These are phyloP conservation scores for Nansenia antarctica DNA, from an alignment of 2,113 vertebrate genomes.

Conservation along the genomic window DNA sequence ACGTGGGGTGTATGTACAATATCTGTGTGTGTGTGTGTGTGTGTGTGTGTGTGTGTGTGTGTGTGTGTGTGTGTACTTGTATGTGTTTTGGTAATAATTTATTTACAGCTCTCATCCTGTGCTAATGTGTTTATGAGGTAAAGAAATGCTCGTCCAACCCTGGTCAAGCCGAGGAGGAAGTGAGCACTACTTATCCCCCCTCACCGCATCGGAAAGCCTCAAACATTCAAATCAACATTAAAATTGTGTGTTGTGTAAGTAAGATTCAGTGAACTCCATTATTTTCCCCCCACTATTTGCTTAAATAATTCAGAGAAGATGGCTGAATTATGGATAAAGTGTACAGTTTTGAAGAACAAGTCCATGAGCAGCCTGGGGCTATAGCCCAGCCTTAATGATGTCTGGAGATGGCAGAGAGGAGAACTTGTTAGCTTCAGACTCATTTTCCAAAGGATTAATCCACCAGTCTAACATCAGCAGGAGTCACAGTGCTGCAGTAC, in stretches of 20 bases:
- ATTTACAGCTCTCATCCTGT: constrained; percentile 41
- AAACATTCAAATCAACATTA: constrained; percentile 93
- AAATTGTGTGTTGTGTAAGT: constrained; percentile 91
- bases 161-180: constrained; percentile 36
- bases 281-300: constrained; percentile 97
- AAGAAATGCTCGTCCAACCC: constrained; percentile 11
- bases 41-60: background rate
- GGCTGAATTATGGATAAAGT: constrained; percentile 99
- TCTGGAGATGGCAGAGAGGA: constrained; percentile 91
- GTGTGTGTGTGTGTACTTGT: background rate
- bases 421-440: constrained; percentile 95
- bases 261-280: constrained; percentile 98
- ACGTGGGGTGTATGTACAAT: background rate
- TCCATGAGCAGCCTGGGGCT: constrained; percentile 93
- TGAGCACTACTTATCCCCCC: constrained; percentile 41
- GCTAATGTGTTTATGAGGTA: constrained; percentile 56
- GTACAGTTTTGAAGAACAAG: constrained; percentile 99
- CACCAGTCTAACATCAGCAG: too few species aligned
- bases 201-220: constrained; percentile 71
- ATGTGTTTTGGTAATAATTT: constrained; percentile 34
- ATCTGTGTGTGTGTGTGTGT: background rate
- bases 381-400: constrained; percentile 97
- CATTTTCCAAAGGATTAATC: constrained; percentile 92
- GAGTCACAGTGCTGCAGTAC: background rate
- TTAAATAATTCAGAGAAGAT: constrained; percentile 98